Conservation (phyloP, 2,888 invertebrate genomes). For the Philereme transversata region DNA sequence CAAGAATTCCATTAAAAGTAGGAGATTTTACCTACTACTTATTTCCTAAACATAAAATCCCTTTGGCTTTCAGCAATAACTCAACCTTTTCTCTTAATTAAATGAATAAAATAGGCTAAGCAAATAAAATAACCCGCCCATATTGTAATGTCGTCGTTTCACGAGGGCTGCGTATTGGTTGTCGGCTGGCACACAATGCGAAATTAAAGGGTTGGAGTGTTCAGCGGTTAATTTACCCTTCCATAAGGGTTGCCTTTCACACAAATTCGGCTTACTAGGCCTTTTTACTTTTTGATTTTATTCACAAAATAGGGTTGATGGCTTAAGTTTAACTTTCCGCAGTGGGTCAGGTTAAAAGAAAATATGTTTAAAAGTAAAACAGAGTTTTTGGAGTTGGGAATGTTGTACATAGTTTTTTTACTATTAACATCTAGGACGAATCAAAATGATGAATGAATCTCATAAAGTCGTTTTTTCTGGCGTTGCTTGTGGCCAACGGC, state of each 20-base stretch:
- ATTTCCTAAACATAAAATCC: slow-evolving; percentile 10
- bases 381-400: too few relatives aligned
- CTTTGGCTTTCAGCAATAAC: slow-evolving; percentile 19
- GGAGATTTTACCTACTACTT: slow-evolving; percentile 1
- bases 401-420: too few relatives aligned
- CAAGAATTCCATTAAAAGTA: neutral
- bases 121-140: slow-evolving; percentile 39
- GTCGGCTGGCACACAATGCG: slow-evolving; percentile 39
- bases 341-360: too few relatives aligned
- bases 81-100: slow-evolving; percentile 35
- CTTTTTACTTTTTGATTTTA: slow-evolving; percentile 36
- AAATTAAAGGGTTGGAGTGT: slow-evolving; percentile 42
- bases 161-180: slow-evolving; percentile 37
- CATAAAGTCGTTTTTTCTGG: too few relatives aligned
- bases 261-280: slow-evolving; percentile 33
- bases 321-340: slow-evolving; percentile 3
- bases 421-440: too few relatives aligned
- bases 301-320: slow-evolving; percentile 24
- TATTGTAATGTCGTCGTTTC: slow-evolving; percentile 38
- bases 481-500: too few relatives aligned
- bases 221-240: slow-evolving; percentile 42
- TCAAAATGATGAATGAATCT: too few relatives aligned
- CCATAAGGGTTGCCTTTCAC: slow-evolving; percentile 35
- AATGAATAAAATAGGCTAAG: slow-evolving; percentile 35
- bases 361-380: too few relatives aligned